phyloP scores from a whole-genome alignment of 1,140 invertebrate genomes.

The Neodiprion fabricii region DNA sequence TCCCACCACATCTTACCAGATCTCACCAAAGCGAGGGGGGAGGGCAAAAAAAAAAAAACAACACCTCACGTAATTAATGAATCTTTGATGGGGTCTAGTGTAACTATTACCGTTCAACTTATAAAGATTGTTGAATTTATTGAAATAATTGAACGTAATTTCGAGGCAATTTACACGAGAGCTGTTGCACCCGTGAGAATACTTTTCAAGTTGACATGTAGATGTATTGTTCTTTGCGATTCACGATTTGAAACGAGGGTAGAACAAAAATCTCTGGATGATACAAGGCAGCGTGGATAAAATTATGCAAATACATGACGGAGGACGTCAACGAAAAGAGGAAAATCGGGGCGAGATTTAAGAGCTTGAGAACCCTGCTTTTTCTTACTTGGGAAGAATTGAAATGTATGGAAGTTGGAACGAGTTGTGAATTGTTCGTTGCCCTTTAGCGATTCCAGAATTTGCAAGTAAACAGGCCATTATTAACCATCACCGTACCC shows the following conservation, averaged over 20 bases:
- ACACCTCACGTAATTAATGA: too few relatives aligned
- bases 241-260: background rate
- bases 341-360: too few relatives aligned
- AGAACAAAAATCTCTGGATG: background rate
- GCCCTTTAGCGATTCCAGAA: slow-evolving; percentile 52
- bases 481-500: slow-evolving; percentile 25
- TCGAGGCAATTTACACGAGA: too few relatives aligned
- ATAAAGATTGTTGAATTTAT: too few relatives aligned
- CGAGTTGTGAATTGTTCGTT: slow-evolving; percentile 51
- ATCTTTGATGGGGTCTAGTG: too few relatives aligned
- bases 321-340: background rate
- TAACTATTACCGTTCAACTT: too few relatives aligned
- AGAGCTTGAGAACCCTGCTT: background rate
- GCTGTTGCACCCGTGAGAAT: background rate
- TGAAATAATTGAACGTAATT: too few relatives aligned
- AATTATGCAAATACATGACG: background rate
- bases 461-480: slow-evolving; percentile 54
- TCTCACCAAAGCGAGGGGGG: too few relatives aligned
- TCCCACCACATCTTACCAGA: too few relatives aligned
- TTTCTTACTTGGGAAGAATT: slow-evolving; percentile 32
- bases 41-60: too few relatives aligned
- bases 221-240: background rate
- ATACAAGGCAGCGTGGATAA: background rate
- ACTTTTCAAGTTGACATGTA: background rate
- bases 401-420: slow-evolving; percentile 47